Evolutionary conservation across 2,888 invertebrate genomes (phyloP).

Genomic region (Apotomis capreana): DNA sequence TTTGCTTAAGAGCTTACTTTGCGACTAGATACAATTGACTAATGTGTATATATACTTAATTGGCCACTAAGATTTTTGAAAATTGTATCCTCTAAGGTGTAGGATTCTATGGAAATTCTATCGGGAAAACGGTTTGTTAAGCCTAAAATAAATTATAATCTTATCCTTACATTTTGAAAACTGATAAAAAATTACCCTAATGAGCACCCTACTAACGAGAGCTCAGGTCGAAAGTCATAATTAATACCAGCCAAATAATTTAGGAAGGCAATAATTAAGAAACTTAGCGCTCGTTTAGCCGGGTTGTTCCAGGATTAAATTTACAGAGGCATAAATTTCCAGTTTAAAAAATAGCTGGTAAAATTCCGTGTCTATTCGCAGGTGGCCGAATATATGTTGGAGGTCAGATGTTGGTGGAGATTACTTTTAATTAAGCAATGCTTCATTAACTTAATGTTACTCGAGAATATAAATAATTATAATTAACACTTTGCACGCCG

Average conservation of each 20-base stretch:
- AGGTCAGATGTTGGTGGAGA: too few species aligned
- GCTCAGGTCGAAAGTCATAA: constrained; percentile 32
- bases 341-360: constrained; percentile 18
- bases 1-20: too few species aligned
- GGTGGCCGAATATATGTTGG: too few species aligned
- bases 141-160: background rate
- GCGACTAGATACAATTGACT: too few species aligned
- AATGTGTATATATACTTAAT: too few species aligned
- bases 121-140: background rate
- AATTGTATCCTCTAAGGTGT: too few species aligned
- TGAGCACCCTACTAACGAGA: constrained; percentile 31
- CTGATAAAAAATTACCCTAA: constrained; percentile 34
- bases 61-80: too few species aligned
- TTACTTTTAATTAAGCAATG: background rate
- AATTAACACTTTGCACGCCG: background rate
- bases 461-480: background rate
- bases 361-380: constrained; percentile 16
- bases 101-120: background rate
- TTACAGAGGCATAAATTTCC: constrained; percentile 26
- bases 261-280: constrained; percentile 39
- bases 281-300: constrained; percentile 36
- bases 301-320: constrained; percentile 28
- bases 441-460: too few species aligned
- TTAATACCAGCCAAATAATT: constrained; percentile 36
- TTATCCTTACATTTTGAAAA: background rate